Evolutionary conservation across 2,888 invertebrate species (phyloP).

Genomic region (Drosophila paranaensis): DNA sequence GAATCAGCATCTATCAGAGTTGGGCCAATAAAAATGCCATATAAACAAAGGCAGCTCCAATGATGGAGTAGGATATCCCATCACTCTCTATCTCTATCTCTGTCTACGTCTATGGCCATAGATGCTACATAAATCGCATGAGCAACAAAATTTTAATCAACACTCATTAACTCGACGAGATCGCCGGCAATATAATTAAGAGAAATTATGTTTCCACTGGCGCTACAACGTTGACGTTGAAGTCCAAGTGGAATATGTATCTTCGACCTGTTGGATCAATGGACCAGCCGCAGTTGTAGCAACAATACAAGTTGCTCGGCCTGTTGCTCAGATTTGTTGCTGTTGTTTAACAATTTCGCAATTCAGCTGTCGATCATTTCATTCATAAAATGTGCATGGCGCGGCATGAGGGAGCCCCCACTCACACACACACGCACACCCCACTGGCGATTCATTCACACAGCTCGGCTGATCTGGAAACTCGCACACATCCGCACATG

Average conservation of each 20-base stretch:
- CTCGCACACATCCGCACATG: constrained; percentile 75
- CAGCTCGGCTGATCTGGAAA: constrained; percentile 69
- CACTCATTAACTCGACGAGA: constrained; percentile 77
- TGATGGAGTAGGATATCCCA: constrained; percentile 66
- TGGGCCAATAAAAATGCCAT: constrained; percentile 27
- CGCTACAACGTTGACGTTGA: constrained; percentile 57
- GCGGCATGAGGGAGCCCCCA: constrained; percentile 49
- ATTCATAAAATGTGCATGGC: constrained; percentile 77
- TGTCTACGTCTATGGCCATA: not conserved
- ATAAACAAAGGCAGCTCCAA: constrained; percentile 46
- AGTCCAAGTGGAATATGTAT: constrained; percentile 32
- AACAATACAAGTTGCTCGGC: constrained; percentile 25
- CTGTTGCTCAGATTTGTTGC: constrained; percentile 55
- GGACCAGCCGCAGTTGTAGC: constrained; percentile 37
- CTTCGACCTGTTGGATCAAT: constrained; percentile 77
- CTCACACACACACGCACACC: constrained; percentile 21
- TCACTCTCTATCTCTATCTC: constrained; percentile 13
- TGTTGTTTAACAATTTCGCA: constrained; percentile 77
- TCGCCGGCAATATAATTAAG: constrained; percentile 80
- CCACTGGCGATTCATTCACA: constrained; percentile 62
- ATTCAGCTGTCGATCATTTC: constrained; percentile 83
- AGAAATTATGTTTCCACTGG: constrained; percentile 82
- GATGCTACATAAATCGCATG: constrained; percentile 61
- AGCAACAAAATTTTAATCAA: constrained; percentile 72
- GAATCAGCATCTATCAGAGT: constrained; percentile 41